Conservation (phyloP, 2,797 vertebrate genomes). For the Coluber constrictor region DNA sequence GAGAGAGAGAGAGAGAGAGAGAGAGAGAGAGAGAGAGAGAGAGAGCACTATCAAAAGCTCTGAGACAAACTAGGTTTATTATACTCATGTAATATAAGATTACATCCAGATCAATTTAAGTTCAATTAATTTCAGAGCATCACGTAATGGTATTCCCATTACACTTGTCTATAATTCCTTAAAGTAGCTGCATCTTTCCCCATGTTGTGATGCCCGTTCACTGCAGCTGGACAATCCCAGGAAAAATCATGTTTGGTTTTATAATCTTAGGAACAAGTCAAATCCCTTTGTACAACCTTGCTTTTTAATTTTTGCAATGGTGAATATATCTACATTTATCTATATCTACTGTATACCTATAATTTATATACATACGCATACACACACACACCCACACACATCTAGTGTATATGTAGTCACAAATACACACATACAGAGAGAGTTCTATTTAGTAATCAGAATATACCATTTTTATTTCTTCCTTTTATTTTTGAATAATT, state of each 20-base stretch:
- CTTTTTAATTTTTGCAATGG: neutral
- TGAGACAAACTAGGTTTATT: neutral
- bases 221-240: neutral
- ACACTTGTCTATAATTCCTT: neutral
- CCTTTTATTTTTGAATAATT: neutral
- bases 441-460: constrained; percentile 5
- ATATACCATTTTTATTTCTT: neutral
- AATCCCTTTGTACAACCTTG: neutral
- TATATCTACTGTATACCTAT: neutral
- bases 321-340: neutral
- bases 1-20: too few relatives aligned
- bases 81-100: neutral
- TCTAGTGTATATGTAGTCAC: too few relatives aligned
- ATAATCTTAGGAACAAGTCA: neutral
- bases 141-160: neutral
- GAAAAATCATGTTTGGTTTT: neutral
- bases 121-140: neutral
- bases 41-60: neutral
- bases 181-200: neutral
- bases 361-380: neutral
- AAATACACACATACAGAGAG: neutral
- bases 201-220: neutral
- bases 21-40: too few relatives aligned
- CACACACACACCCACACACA: neutral
- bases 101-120: neutral